These are phyloP conservation scores for Hyla sarda DNA, from an alignment of 2,113 vertebrate genomes.

Conservation along the genomic window DNA sequence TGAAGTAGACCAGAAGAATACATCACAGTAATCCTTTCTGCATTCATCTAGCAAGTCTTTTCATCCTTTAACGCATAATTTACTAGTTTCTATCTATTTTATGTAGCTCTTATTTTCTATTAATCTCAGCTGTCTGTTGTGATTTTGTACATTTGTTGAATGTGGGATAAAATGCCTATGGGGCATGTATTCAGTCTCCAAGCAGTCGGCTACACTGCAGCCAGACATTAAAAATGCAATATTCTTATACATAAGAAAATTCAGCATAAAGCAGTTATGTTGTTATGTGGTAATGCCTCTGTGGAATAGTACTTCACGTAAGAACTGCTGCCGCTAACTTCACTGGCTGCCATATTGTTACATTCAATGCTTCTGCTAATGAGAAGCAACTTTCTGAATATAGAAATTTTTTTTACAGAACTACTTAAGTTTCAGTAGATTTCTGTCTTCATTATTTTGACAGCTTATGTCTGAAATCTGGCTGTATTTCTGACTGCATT, in stretches of 20 bases:
- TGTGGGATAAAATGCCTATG: conserved; percentile 24
- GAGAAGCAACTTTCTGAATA: conserved; percentile 1
- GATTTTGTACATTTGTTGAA: conserved; percentile 11
- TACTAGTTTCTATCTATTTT: conserved; percentile 17
- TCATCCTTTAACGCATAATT: conserved; percentile 13
- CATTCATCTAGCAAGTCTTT: conserved; percentile 24
- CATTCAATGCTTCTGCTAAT: conserved; percentile 26
- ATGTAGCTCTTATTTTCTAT: conserved; percentile 18
- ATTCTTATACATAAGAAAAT: conserved; percentile 39
- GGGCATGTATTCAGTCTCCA: conserved; percentile 7
- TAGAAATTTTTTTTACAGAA: conserved; percentile 10
- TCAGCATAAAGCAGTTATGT: not conserved
- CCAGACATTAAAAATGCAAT: conserved; percentile 36
- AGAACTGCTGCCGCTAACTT: not conserved
- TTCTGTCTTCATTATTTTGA: not conserved
- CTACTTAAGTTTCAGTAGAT: not conserved
- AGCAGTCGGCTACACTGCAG: not conserved
- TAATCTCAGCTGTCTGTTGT: conserved; percentile 39
- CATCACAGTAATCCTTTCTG: conserved; percentile 23
- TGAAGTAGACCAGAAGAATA: conserved; percentile 22
- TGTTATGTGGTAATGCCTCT: conserved; percentile 7
- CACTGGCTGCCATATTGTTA: conserved; percentile 8
- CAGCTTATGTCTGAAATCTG: not conserved
- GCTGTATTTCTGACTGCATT: not conserved
- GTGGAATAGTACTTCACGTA: conserved; percentile 4